Evolutionary conservation across 1,140 invertebrate genomes (phyloP).

Genomic region (Octopus sinensis): DNA sequence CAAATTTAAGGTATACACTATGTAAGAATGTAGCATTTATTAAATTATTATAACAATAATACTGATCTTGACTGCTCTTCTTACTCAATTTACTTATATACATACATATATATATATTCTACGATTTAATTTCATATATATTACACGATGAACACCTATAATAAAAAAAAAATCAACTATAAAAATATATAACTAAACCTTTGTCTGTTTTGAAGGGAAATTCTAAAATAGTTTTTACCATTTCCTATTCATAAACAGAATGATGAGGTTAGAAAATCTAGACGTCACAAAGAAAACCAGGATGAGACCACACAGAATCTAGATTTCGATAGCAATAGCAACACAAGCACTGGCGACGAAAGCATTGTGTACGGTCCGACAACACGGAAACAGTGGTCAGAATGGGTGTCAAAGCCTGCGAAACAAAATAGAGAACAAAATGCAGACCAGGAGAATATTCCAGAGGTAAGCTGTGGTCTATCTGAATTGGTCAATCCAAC

Average conservation of each 20-base stretch:
- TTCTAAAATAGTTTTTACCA: constrained; percentile 8
- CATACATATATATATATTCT: too few species aligned
- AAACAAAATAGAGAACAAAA: constrained; percentile 26
- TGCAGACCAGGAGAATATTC: constrained; percentile 43
- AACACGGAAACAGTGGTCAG: constrained; percentile 72
- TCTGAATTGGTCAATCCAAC: background rate
- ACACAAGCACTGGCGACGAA: constrained; percentile 43
- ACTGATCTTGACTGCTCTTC: too few species aligned
- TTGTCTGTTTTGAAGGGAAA: constrained; percentile 4
- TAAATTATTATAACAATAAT: too few species aligned
- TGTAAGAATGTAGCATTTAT: too few species aligned
- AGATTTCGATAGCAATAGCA: constrained; percentile 50
- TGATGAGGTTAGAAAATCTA: constrained; percentile 32
- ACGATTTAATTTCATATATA: too few species aligned
- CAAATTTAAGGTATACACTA: too few species aligned
- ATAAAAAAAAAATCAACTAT: background rate
- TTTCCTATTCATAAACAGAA: constrained; percentile 19
- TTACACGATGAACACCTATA: background rate
- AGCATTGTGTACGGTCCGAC: constrained; percentile 64
- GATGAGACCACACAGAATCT: constrained; percentile 41
- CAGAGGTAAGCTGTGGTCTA: constrained; percentile 24
- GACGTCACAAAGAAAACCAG: constrained; percentile 19
- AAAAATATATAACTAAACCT: background rate
- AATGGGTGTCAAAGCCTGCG: constrained; percentile 60
- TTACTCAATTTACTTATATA: too few species aligned